Evolutionary conservation across 2,797 vertebrate species (phyloP).

Genomic region (Triplophysa bombifrons): DNA sequence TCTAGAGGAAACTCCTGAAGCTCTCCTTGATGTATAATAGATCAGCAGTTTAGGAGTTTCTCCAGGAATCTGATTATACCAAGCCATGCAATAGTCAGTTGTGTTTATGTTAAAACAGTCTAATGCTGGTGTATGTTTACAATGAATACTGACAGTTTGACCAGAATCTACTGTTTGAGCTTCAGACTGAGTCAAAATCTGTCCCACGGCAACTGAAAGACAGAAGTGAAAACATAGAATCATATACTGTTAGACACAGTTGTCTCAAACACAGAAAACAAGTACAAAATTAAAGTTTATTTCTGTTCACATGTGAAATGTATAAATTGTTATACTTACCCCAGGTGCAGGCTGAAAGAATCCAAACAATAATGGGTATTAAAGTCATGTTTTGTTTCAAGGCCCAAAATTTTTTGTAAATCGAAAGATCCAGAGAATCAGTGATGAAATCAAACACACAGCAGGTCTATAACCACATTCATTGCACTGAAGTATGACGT

Average conservation of each 20-base stretch:
- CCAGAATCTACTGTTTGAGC: slow-evolving; percentile 50
- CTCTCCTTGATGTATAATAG: fast-evolving
- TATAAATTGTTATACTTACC: too few species aligned
- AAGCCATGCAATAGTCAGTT: neutral
- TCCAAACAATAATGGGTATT: too few species aligned
- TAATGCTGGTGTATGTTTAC: slow-evolving; percentile 45
- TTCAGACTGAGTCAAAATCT: slow-evolving; percentile 59
- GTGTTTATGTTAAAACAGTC: fast-evolving
- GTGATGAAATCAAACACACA: neutral
- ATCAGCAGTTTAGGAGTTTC: slow-evolving; percentile 60
- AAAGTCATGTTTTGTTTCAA: too few species aligned
- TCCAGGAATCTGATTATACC: slow-evolving; percentile 66
- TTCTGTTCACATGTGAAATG: too few species aligned
- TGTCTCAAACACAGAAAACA: too few species aligned
- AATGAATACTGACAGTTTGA: slow-evolving; percentile 54
- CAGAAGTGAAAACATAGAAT: neutral
- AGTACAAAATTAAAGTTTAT: too few species aligned
- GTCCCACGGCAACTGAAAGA: slow-evolving; percentile 24
- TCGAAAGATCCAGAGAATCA: too few species aligned
- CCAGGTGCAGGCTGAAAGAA: too few species aligned
- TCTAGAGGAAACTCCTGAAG: too few species aligned
- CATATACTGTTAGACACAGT: too few species aligned
- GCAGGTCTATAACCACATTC: neutral
- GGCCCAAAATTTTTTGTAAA: too few species aligned
- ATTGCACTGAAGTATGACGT: slow-evolving; percentile 8